Conservation (phyloP, 2,888 invertebrate genomes). For the Syrista parreyssii region DNA sequence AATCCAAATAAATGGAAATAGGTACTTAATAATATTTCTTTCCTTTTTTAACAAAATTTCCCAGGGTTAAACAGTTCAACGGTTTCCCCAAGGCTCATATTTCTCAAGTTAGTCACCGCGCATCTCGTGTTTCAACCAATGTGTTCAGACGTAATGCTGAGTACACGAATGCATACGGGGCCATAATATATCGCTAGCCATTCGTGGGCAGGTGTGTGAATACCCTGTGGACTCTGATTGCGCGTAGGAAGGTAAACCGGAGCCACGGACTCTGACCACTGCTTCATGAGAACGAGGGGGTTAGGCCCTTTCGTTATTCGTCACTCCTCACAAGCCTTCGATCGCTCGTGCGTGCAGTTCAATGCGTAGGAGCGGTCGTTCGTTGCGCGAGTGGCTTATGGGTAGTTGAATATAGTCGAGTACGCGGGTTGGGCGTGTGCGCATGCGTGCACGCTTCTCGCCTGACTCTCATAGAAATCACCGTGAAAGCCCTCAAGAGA, state of each 20-base stretch:
- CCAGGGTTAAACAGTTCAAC: not conserved
- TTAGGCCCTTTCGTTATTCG: not conserved
- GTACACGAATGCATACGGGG: not conserved
- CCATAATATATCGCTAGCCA: not conserved
- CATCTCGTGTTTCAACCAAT: not conserved
- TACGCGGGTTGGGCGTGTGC: not conserved
- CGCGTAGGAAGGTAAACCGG: conserved; percentile 37
- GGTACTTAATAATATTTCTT: no score
- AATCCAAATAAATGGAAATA: no score
- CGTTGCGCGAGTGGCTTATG: not conserved
- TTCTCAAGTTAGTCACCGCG: not conserved
- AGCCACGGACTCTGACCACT: conserved; percentile 38
- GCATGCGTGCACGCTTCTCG: not conserved
- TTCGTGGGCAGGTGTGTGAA: not conserved
- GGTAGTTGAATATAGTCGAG: not conserved
- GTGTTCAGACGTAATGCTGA: not conserved
- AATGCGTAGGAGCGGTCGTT: not conserved
- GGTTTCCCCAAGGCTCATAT: not conserved
- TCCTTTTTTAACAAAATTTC: not conserved
- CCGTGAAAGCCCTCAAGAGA: not conserved
- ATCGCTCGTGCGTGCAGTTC: not conserved
- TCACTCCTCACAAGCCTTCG: not conserved
- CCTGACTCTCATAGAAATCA: not conserved
- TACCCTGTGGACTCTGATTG: not conserved
- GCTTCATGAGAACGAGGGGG: not conserved